Evolutionary conservation across 2,797 vertebrate genomes (phyloP), one percentile per base, ranked within the genome.

Genomic region (Buceros bicornis): DNA sequence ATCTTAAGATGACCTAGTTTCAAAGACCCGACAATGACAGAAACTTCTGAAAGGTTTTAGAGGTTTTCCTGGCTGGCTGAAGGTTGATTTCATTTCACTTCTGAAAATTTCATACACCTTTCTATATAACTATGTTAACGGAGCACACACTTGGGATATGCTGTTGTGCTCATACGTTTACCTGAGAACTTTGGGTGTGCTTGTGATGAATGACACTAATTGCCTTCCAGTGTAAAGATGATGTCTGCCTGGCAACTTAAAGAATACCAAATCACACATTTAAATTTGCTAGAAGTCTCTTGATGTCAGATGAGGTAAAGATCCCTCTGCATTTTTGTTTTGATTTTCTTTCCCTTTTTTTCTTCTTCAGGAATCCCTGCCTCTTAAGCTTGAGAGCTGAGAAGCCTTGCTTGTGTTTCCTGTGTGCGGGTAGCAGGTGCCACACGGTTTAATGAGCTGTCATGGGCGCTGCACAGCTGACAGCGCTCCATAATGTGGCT

Each of bases 371-470:
- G 45, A 88, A 70, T 85, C 20, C 13, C 77, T 82, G 17, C 18
- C 28, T 57, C 77, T 65, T 72, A 48, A 60, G 18, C 43, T 35
- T 43, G 64, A 80, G n/a, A 66, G 62, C 43, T 62, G 58, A 58
- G 83, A 28, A 72, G 28, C 48, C 24, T 78, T n/a, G 4, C 31
- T 71, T 0, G 1, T 16, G 29, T 72, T 87, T 70, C 28, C 56
- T 69, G 16, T 60, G 67, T 60, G 28, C 4, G 79, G 76, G 95
- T 67, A 89, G 87, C 85, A 95, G 84, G 61, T 96, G 91, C 56
- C 72, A 50, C 56, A 19, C 12, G 33, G 40, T 50, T 85, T 96
- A 95, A 97, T 94, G 89, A 91, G 69, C 82, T 94, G 82, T 91
- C 87, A 61, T 26, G 60, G 79, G 37, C 31, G 25, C 72, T 50